Percentiles rank a stretch among this genome's conserved stretches.
These are phyloP conservation scores for Bubo scandiacus DNA, from an alignment of 2,113 vertebrate genomes.

Conservation along the genomic window DNA sequence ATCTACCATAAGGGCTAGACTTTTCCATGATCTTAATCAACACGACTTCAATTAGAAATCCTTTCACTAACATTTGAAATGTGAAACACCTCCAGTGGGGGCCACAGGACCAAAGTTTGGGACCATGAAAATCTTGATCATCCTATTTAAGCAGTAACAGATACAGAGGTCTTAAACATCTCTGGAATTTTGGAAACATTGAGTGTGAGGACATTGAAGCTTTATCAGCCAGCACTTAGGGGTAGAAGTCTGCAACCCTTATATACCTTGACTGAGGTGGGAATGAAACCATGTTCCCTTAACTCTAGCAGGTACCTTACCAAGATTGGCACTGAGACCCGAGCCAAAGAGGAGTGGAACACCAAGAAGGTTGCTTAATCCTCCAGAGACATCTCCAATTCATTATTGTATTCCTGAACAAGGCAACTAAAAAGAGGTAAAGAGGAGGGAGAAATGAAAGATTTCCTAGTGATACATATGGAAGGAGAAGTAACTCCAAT, in stretches of 20 bases:
- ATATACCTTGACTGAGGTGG: background rate
- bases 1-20: background rate
- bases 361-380: background rate
- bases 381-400: background rate
- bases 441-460: background rate
- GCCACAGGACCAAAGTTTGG: background rate
- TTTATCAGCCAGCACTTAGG: background rate
- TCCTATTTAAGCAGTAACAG: background rate
- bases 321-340: background rate
- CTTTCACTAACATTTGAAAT: background rate
- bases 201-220: background rate
- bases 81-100: background rate
- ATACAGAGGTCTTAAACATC: background rate
- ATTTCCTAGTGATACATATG: background rate
- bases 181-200: background rate
- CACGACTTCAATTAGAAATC: background rate
- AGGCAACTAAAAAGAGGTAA: background rate
- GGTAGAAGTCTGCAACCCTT: background rate
- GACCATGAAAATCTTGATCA: background rate
- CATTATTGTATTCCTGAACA: background rate
- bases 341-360: background rate
- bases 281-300: background rate
- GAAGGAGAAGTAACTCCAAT: background rate
- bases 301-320: background rate
- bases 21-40: background rate